These are phyloP conservation scores for Torymus auratus DNA, from an alignment of 2,888 invertebrate species.

Conservation along the genomic window DNA sequence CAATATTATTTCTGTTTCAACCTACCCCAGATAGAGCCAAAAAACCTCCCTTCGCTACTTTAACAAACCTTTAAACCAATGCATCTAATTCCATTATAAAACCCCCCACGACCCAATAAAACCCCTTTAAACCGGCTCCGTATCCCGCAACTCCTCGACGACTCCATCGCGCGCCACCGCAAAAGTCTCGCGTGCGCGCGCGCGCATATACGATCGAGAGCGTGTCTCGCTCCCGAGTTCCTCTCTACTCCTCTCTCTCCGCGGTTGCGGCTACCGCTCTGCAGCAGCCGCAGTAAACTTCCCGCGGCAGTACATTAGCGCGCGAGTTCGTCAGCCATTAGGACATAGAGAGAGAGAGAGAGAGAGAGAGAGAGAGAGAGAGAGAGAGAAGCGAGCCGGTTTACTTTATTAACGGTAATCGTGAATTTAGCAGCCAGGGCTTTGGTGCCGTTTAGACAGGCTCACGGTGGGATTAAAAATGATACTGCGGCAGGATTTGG, in stretches of 20 bases:
- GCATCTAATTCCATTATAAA: no score
- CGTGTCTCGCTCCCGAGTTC: conserved; percentile 37
- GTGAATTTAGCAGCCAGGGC: conserved; percentile 11
- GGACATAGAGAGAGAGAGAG: conserved; percentile 18
- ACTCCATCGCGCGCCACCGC: no score
- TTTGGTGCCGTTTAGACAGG: no score
- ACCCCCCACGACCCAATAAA: no score
- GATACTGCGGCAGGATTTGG: not conserved
- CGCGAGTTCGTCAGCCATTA: conserved; percentile 46
- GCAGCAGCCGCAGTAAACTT: conserved; percentile 50
- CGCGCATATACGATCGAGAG: not conserved
- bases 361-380: no score
- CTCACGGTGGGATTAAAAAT: conserved; percentile 16
- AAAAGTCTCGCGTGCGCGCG: no score
- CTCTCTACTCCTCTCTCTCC: not conserved
- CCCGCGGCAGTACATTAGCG: conserved; percentile 51
- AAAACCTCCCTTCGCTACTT: no score
- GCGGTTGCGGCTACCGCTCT: not conserved
- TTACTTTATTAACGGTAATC: conserved; percentile 54
- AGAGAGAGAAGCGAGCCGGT: not conserved
- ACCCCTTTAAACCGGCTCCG: no score
- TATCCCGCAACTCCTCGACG: no score
- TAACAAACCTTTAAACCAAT: no score
- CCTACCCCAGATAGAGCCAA: no score
- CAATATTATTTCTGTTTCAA: no score